Evolutionary conservation across 2,888 invertebrate genomes (phyloP).

Genomic region (Meloe dianella): DNA sequence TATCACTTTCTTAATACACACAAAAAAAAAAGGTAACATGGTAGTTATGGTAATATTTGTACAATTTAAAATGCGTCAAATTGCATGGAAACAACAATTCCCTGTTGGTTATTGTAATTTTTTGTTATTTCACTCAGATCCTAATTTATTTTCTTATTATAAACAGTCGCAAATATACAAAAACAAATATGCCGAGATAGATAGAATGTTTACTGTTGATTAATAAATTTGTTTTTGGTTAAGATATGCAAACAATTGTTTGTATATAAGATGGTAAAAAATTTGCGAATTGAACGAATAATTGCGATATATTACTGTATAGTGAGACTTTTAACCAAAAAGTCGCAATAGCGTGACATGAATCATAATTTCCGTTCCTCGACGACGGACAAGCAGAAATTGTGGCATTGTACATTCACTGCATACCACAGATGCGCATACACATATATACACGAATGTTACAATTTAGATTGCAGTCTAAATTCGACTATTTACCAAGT

Average conservation of each 20-base stretch:
- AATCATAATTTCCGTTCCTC: not conserved
- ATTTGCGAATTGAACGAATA: not conserved
- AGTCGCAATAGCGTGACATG: conserved; percentile 5
- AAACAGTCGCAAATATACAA: not conserved
- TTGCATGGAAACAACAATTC: conserved; percentile 1
- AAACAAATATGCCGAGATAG: not conserved
- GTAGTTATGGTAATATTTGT: conserved; percentile 7
- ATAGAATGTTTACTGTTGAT: not conserved
- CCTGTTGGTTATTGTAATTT: conserved; percentile 4
- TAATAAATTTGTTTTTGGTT: conserved; percentile 9
- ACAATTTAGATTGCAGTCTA: conserved; percentile 7
- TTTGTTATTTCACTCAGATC: not conserved
- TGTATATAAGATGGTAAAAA: not conserved
- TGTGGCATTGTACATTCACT: conserved; percentile 3
- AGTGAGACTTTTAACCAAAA: conserved; percentile 5
- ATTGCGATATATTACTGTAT: not conserved
- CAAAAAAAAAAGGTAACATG: not conserved
- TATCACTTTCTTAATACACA: too few species aligned
- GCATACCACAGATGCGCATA: not conserved
- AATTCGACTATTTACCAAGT: not conserved
- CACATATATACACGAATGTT: conserved; percentile 1
- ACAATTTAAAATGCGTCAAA: conserved; percentile 4
- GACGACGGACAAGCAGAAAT: conserved; percentile 1
- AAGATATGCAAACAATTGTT: not conserved
- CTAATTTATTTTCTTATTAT: not conserved